Percentiles rank a stretch among this genome's conserved stretches.
phyloP scores from a whole-genome alignment of 2,113 vertebrate genomes.

The Pipra filicauda region DNA sequence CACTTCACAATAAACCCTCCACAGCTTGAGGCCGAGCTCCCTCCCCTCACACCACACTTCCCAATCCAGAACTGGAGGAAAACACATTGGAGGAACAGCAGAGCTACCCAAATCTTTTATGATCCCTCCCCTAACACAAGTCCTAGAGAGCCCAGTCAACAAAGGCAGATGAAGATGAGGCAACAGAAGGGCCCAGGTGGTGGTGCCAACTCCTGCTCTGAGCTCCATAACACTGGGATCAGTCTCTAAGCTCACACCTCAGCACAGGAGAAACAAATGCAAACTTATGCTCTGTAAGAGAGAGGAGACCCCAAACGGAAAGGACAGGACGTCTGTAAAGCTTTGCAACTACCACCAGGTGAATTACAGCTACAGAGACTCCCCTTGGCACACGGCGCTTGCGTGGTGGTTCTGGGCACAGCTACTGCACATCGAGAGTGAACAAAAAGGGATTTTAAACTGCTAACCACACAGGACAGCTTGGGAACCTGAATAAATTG shows the following conservation, averaged over 20 bases:
- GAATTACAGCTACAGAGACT: constrained; percentile 1
- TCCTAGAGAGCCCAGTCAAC: background rate
- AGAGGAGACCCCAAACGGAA: constrained; percentile 27
- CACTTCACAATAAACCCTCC: background rate
- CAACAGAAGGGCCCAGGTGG: background rate
- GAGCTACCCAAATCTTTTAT: background rate
- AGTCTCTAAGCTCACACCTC: constrained; percentile 9
- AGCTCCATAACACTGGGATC: background rate
- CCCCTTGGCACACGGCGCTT: constrained; percentile 50
- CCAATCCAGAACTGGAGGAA: background rate
- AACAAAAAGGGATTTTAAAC: constrained; percentile 29
- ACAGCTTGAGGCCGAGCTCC: background rate
- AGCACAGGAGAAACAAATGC: background rate
- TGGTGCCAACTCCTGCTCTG: background rate
- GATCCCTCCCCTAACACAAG: background rate
- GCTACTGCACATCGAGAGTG: constrained; percentile 27
- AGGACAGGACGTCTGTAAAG: background rate
- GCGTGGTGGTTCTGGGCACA: constrained; percentile 40
- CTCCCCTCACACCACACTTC: background rate
- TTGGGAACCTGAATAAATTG: background rate
- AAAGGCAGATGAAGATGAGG: constrained; percentile 9
- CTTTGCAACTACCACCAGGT: background rate
- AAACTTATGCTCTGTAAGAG: background rate
- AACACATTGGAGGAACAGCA: background rate
- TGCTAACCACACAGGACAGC: constrained; percentile 20